Conservation (phyloP, 1,140 invertebrate species). For the Listronotus bonariensis region DNA sequence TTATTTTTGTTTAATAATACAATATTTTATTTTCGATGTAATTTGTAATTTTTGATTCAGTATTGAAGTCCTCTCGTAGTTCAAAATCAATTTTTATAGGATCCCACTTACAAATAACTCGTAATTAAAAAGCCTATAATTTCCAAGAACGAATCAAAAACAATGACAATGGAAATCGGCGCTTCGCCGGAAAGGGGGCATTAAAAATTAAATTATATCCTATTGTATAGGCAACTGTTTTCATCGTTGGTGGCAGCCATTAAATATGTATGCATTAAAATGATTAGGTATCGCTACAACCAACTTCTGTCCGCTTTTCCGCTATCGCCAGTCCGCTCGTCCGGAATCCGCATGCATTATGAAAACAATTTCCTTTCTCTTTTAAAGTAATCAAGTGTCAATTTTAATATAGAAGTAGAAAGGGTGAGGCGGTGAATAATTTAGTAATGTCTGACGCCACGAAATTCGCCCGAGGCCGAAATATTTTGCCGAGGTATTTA, state of each 20-base stretch:
- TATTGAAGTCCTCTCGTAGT: too few species aligned
- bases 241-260: slow-evolving; percentile 26
- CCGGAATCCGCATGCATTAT: slow-evolving; percentile 23
- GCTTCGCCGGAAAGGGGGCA: slow-evolving; percentile 12
- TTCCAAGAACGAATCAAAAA: too few species aligned
- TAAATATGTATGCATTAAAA: slow-evolving; percentile 31
- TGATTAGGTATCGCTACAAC: slow-evolving; percentile 22
- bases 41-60: too few species aligned
- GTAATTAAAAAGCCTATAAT: too few species aligned
- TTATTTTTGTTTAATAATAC: too few species aligned
- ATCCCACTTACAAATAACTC: too few species aligned
- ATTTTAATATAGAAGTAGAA: slow-evolving; percentile 31
- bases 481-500: too few species aligned
- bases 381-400: slow-evolving; percentile 23
- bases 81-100: too few species aligned
- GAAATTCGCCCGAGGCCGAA: too few species aligned
- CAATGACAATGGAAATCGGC: too few species aligned
- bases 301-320: slow-evolving; percentile 6
- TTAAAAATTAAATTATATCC: slow-evolving; percentile 27
- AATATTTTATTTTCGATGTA: too few species aligned
- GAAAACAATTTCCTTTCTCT: slow-evolving; percentile 16
- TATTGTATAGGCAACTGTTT: slow-evolving; percentile 22
- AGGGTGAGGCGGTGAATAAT: slow-evolving; percentile 14
- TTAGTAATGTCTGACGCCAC: slow-evolving; percentile 1
- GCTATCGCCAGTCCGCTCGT: neutral